A percentile compares a stretch with the other conserved stretches of the same genome.
phyloP scores from a whole-genome alignment of 2,797 vertebrate species.

The Acestrorhynchus altus region DNA sequence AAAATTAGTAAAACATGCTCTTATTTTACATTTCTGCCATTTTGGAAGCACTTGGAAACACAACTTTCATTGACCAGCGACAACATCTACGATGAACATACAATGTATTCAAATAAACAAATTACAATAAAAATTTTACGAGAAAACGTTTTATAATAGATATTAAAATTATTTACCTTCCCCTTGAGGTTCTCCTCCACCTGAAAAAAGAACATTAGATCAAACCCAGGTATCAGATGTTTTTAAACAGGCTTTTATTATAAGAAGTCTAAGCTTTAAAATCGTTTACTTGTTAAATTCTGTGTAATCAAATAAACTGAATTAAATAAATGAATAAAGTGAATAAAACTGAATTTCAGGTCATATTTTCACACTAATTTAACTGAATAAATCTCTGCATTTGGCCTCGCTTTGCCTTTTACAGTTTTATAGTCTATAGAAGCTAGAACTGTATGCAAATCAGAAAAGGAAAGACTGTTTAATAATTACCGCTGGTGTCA shows the following conservation, averaged over 20 bases:
- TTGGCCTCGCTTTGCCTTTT: neutral
- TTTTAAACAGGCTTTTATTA: neutral
- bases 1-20: too few species aligned
- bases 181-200: slow-evolving; percentile 36
- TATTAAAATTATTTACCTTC: slow-evolving; percentile 21
- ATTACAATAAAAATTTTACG: too few species aligned
- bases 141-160: too few species aligned
- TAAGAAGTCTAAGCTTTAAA: neutral
- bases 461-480: neutral
- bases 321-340: too few species aligned
- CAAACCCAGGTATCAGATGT: neutral
- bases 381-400: neutral
- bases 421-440: neutral
- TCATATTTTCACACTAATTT: neutral
- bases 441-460: neutral
- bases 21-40: too few species aligned
- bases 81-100: too few species aligned
- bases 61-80: too few species aligned
- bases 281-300: too few species aligned
- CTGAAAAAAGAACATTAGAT: slow-evolving; percentile 33
- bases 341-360: neutral
- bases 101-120: too few species aligned
- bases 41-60: too few species aligned
- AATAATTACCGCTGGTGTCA: slow-evolving; percentile 13
- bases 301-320: too few species aligned